Base-by-base conservation (phyloP, 2,113 vertebrate genomes). In the Cettia cetti region DNA sequence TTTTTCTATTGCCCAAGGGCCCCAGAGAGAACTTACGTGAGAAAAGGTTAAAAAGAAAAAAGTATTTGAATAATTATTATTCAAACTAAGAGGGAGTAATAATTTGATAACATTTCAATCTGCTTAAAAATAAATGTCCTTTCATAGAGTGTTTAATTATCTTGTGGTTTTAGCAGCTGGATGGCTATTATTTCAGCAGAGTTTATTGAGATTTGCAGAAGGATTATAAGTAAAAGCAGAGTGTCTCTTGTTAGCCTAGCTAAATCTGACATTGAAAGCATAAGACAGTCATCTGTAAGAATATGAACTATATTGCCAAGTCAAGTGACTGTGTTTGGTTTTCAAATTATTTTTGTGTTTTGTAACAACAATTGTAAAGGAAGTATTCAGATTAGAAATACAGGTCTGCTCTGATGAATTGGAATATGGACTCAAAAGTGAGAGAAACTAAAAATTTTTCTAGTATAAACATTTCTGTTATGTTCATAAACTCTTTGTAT, bases 111-210 rank as follows among this genome's bases (percentile, higher is more conserved):
- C 56, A 64, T 56, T 70, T 90, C 84, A 90, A 83, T 88, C 79
- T 83, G 20, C 79, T 93, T 86, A 56, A 83, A 86, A 95, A 40
- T 49, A 89, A 90, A 90, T 64, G 64, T 50, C 75, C 40, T 94
- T 95, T 93, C 56, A 86, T 39, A 61, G 54, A 87, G 35, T 49
- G 56, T 72, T 94, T 91, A 94, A 94, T 96, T 96, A 88, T 91
- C 85, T 91, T 74, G 63, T 63, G 90, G 56, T 13, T 90, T 95
- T 90, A 90, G 88, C 79, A 77, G 85, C 79, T 88, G 50, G 30
- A 33, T 92, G 44, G 56, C 54, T 90, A 77, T 90, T 97, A 90
- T 91, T 92, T 94, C 75, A 95, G 28, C 52, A 94, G 52, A 59
- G 35, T 94, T 88, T 57, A 74, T 11, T 90, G 89, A 85, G 87